Conservation (phyloP, 2,113 vertebrate genomes). For the Tamias sibiricus region DNA sequence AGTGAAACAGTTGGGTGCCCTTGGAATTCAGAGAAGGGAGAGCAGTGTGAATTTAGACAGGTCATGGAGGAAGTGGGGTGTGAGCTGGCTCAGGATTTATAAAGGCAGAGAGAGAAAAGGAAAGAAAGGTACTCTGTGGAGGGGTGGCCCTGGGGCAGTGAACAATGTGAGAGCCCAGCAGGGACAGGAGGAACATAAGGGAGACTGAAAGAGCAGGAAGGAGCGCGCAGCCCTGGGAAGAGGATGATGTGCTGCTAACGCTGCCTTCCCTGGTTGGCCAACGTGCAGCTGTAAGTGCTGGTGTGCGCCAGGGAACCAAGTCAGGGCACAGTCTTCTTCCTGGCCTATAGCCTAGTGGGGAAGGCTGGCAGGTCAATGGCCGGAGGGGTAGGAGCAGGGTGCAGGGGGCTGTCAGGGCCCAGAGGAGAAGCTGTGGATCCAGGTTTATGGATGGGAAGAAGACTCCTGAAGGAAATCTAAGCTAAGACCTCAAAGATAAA, state of each 20-base stretch:
- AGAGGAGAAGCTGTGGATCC: not conserved
- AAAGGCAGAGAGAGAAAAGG: not conserved
- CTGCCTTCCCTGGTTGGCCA: not conserved
- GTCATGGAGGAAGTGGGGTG: not conserved
- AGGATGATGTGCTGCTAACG: too few species aligned
- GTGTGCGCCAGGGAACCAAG: not conserved
- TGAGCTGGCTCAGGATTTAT: not conserved
- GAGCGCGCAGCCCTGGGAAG: not conserved
- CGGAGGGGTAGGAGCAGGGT: rapidly evolving
- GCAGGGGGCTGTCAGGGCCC: too few species aligned
- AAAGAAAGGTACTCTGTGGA: not conserved
- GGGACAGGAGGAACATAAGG: rapidly evolving
- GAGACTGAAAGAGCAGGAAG: not conserved
- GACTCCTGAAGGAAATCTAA: not conserved
- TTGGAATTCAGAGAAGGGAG: not conserved
- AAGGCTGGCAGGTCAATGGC: not conserved
- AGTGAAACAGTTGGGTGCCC: not conserved
- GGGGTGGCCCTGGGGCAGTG: not conserved
- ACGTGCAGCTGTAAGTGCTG: not conserved
- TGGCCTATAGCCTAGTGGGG: not conserved
- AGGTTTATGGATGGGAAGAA: not conserved
- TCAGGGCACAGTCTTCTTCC: not conserved
- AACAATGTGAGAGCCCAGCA: not conserved
- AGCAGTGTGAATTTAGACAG: not conserved
- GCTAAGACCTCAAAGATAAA: not conserved